A percentile compares a stretch with the other conserved stretches of the same genome.
Conservation (phyloP, 1,140 invertebrate genomes). For the Drosophila tropicalis region DNA sequence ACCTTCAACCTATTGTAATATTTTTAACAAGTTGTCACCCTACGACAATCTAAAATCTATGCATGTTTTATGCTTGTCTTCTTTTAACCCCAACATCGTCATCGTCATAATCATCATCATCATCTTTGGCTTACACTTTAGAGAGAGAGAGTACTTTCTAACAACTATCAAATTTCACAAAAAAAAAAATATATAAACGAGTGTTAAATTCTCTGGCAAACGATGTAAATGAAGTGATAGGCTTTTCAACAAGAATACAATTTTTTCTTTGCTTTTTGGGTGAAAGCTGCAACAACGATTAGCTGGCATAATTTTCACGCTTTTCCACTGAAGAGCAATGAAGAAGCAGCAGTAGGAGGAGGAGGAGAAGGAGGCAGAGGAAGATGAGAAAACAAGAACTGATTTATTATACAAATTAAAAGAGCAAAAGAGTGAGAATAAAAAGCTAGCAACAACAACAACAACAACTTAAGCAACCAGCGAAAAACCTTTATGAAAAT, state of each 20-base stretch:
- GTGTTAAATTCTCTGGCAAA: conserved; percentile 72
- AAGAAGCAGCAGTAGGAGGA: conserved; percentile 19
- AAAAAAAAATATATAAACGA: conserved; percentile 43
- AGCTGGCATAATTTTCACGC: conserved; percentile 79
- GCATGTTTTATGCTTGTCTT: conserved; percentile 7
- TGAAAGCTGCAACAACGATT: conserved; percentile 65
- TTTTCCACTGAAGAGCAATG: conserved; percentile 60
- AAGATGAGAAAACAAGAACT: conserved; percentile 61
- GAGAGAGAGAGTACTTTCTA: conserved; percentile 59
- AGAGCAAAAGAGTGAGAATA: conserved; percentile 33
- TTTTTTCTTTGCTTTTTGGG: conserved; percentile 28
- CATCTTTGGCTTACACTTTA: conserved; percentile 27
- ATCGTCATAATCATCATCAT: conserved; percentile 34
- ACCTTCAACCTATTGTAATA: not conserved
- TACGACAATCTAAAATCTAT: not conserved
- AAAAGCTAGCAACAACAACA: conserved; percentile 1
- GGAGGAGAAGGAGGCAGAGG: conserved; percentile 4
- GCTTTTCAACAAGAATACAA: conserved; percentile 64
- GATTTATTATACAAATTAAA: conserved; percentile 81
- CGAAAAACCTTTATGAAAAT: conserved; percentile 62
- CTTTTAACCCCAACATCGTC: not conserved
- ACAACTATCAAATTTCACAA: conserved; percentile 71
- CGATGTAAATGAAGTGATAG: conserved; percentile 74
- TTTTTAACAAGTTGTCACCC: not conserved
- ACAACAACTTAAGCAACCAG: conserved; percentile 11